phyloP scores from a whole-genome alignment of 1,140 invertebrate species.

The Episyrphus balteatus region DNA sequence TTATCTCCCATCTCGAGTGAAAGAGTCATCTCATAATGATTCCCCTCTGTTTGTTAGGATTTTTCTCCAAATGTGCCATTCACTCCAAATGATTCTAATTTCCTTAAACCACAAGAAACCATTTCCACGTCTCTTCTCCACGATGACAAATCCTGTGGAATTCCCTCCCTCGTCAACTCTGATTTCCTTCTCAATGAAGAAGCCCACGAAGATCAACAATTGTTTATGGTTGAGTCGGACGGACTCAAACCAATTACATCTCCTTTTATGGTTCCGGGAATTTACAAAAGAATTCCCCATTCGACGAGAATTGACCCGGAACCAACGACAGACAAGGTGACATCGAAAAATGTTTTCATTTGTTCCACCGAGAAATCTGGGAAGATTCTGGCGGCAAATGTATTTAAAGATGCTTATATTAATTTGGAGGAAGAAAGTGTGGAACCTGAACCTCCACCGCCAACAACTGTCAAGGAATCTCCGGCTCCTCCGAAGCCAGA shows the following conservation, averaged over 20 bases:
- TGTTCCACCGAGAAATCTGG: neutral
- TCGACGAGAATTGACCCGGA: too few species aligned
- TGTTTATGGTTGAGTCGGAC: conserved; percentile 5
- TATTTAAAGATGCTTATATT: conserved; percentile 2
- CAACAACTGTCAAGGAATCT: too few species aligned
- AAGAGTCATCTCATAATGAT: too few species aligned
- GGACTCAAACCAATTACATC: conserved; percentile 5
- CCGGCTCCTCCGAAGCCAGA: conserved; percentile 3
- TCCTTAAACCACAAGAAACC: too few species aligned
- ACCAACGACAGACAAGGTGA: too few species aligned
- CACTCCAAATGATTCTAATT: too few species aligned
- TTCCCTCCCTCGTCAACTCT: too few species aligned
- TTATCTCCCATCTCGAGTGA: too few species aligned
- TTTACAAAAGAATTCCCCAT: conserved; percentile 5
- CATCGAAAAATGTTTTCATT: conserved; percentile 1
- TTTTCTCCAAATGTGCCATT: too few species aligned
- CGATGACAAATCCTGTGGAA: too few species aligned
- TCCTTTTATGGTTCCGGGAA: conserved; percentile 8
- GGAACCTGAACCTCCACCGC: neutral
- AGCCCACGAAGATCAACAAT: conserved; percentile 1
- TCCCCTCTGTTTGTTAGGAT: too few species aligned
- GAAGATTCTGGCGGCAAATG: neutral
- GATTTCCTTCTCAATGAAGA: conserved; percentile 3
- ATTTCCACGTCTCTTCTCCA: too few species aligned
- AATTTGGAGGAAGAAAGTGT: neutral